These are phyloP conservation scores for Amblyjoppa proteus DNA, from an alignment of 2,888 invertebrate species.

Conservation along the genomic window DNA sequence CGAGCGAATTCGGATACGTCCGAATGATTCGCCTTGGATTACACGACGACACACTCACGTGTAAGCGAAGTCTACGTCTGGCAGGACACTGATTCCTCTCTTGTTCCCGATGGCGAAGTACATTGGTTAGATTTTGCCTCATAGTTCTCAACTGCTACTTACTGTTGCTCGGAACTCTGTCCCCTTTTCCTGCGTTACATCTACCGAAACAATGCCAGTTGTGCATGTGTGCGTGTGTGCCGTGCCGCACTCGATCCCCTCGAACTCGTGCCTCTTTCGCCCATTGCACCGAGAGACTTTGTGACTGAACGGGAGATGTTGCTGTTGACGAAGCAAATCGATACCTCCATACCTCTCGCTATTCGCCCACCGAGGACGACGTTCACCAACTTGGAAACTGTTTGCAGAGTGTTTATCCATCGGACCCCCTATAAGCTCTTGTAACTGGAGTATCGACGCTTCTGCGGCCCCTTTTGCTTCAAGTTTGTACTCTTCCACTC, in stretches of 20 bases:
- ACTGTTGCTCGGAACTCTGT: constrained; percentile 39
- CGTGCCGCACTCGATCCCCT: constrained; percentile 1
- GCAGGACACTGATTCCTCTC: not conserved
- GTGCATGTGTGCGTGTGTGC: constrained; percentile 1
- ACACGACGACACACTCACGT: not conserved
- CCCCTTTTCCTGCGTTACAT: constrained; percentile 12
- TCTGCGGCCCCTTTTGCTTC: not conserved
- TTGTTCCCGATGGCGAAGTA: not conserved
- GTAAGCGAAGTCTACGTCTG: not conserved
- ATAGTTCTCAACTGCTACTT: constrained; percentile 24
- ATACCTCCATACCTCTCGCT: constrained; percentile 61
- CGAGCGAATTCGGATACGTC: not conserved
- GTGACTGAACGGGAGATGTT: constrained; percentile 47
- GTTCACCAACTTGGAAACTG: constrained; percentile 69
- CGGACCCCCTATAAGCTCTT: constrained; percentile 73
- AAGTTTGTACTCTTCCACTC: not conserved
- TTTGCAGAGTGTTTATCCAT: constrained; percentile 76
- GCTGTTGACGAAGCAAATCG: constrained; percentile 74
- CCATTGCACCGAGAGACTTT: constrained; percentile 31
- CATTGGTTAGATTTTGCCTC: not conserved
- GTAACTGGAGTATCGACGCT: constrained; percentile 73
- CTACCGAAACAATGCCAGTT: not conserved
- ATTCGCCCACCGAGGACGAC: not conserved
- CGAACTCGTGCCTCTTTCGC: constrained; percentile 40
- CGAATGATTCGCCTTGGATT: not conserved